These are phyloP conservation scores for Coptotermes formosanus DNA, from an alignment of 1,140 invertebrate genomes.

Conservation along the genomic window DNA sequence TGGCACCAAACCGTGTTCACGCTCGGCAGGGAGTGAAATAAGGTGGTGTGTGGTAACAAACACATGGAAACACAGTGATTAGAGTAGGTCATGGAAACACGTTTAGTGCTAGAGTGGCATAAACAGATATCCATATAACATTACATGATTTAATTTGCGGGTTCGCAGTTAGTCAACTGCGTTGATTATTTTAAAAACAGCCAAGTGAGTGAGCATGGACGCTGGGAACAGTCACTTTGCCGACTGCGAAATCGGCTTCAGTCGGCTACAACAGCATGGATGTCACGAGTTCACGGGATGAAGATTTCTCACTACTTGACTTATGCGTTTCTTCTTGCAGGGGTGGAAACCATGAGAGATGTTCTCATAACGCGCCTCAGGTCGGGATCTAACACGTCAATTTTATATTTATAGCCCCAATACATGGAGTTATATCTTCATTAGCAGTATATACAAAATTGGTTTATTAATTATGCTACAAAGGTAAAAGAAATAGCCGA, in stretches of 20 bases:
- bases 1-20: neutral
- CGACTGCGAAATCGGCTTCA: neutral
- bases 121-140: too few species aligned
- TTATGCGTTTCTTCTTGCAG: too few species aligned
- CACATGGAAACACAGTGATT: too few species aligned
- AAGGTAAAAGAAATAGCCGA: neutral
- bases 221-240: neutral
- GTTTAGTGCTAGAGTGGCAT: too few species aligned
- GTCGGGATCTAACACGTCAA: neutral
- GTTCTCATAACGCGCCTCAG: neutral
- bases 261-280: too few species aligned
- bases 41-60: neutral
- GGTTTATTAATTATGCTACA: slow-evolving; percentile 12
- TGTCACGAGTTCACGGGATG: neutral
- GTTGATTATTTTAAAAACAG: neutral
- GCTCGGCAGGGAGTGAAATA: neutral
- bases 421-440: neutral
- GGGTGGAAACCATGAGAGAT: too few species aligned
- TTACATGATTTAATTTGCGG: neutral
- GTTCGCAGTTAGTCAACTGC: neutral
- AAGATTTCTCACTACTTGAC: neutral
- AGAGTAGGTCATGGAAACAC: too few species aligned
- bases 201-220: neutral
- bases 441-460: neutral
- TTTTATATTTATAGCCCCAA: neutral